Base-by-base conservation (phyloP, 2,797 vertebrate genomes). In the Masticophis lateralis region DNA sequence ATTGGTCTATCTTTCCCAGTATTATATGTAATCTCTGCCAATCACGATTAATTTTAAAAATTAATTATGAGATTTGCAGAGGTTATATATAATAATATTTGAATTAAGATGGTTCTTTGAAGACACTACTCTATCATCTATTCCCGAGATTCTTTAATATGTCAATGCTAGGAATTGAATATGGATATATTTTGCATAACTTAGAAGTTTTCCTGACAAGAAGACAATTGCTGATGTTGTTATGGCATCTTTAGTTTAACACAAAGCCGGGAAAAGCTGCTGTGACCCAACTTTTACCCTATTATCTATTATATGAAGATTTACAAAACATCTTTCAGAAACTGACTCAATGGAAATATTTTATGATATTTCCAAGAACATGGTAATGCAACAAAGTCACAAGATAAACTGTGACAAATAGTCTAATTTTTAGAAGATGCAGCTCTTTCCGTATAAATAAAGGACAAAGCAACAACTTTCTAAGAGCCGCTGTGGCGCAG, bases 271-370 rank as follows among this genome's bases (percentile, higher is more conserved):
- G 74, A 47, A 83, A 83, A 83, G 37, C 20, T 83, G 13, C 43
- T 53, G 13, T 43, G 27, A 13, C 51, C 11, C 51, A 66, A 28
- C 16, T 22, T 47, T 2, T 55, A 66, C 43, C 60, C 59, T 47
- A 16, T 43, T 47, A 56, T 57, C 22, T 66, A 25, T 53, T 27
- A 57, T 18, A n/a, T 32, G 22, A 56, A 87, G 60, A 66, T 87
- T 66, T 56, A 89, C 60, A 32, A 90, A 90, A 8, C 47, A 32
- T 32, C 51, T 25, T 86, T 32, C 32, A 66, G 74, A 8, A 93
- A 90, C 89, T 86, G 51, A 93, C 79, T n/a, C 60, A 69, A 90
- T 47, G 92, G 51, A 93, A 87, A 66, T 87, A 57, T 90, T 90
- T 66, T 63, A 32, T 89, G 92, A 90, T 66, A 86, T 89, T 91